These are phyloP conservation scores for Hyles euphorbiae DNA, from an alignment of 1,140 invertebrate genomes.

Conservation along the genomic window DNA sequence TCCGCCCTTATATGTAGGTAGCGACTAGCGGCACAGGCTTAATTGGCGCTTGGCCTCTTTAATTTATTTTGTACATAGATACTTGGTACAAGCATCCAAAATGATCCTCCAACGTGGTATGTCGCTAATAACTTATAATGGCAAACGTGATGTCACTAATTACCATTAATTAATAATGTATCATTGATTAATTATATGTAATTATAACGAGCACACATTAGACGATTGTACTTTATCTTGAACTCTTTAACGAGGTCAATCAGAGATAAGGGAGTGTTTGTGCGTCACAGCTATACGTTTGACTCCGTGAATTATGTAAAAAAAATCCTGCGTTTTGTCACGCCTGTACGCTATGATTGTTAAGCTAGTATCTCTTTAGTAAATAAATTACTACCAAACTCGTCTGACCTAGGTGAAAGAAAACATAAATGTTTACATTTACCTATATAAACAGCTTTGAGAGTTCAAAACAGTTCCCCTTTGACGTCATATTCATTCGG, in stretches of 20 bases:
- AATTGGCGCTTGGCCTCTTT: too few species aligned
- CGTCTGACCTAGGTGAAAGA: slow-evolving; percentile 16
- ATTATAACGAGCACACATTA: slow-evolving; percentile 5
- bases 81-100: too few species aligned
- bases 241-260: slow-evolving; percentile 55
- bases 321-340: neutral
- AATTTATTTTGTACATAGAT: too few species aligned
- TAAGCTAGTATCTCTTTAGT: neutral
- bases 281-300: slow-evolving; percentile 37
- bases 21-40: too few species aligned
- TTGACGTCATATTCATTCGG: slow-evolving; percentile 35
- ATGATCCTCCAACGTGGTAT: too few species aligned
- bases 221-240: slow-evolving; percentile 28
- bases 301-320: slow-evolving; percentile 2
- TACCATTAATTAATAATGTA: neutral
- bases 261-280: slow-evolving; percentile 53
- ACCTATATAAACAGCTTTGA: slow-evolving; percentile 31
- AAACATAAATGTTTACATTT: slow-evolving; percentile 36
- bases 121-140: too few species aligned
- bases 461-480: slow-evolving; percentile 36
- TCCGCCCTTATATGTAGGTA: too few species aligned
- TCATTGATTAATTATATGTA: neutral
- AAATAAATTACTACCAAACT: slow-evolving; percentile 9
- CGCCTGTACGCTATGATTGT: neutral
- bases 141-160: neutral